Evolutionary conservation across 2,113 vertebrate species (phyloP), one percentile per base, ranked within the genome.

Genomic region (Bos indicus): DNA sequence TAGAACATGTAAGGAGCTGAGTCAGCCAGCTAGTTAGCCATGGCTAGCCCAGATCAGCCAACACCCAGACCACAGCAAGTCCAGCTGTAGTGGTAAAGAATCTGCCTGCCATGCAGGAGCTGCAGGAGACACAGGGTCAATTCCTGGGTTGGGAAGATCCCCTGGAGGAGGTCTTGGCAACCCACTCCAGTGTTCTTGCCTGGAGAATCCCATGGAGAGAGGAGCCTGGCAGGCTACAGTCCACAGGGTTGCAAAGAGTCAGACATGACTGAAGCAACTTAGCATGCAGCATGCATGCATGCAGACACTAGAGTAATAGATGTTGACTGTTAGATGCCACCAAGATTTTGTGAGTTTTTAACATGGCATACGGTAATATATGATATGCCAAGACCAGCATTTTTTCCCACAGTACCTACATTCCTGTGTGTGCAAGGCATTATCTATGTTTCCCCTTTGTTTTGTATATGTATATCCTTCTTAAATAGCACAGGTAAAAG

Each of bases 311-410:
- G 33, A 57, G 10, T n/a, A 26, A 71, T 2, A 57, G 46, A 28
- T 80, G 2, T 1, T 56, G 43, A 64, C 64, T 3, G 14, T 54
- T 77, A 36, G 46, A 33, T n/a, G 14, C 6, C 78, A 43, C 28
- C 64, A 40, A 46, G 30, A 13, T 59, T 78, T n/a, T 46, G 21
- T 4, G 3, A 2, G 57, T 83, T 56, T 87, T 56, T 28, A n/a
- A 36, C 4, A 48, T 52, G 21, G 30, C 17, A 10, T 78, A n/a
- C 8, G 16, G 7, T 90, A 11, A 33, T 62, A 16, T 84, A 8
- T 64, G 26, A 43, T n/a, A 43, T 2, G 12, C 11, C 15, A 48
- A 6, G 7, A 48, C 2, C 6, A n/a, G 16, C 9, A 9, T 5
- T 62, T 36, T 59, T 67, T 59, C 43, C 52, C 36, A 78, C 82